Conservation (phyloP, 2,797 vertebrate genomes). For the Argentina silus region DNA sequence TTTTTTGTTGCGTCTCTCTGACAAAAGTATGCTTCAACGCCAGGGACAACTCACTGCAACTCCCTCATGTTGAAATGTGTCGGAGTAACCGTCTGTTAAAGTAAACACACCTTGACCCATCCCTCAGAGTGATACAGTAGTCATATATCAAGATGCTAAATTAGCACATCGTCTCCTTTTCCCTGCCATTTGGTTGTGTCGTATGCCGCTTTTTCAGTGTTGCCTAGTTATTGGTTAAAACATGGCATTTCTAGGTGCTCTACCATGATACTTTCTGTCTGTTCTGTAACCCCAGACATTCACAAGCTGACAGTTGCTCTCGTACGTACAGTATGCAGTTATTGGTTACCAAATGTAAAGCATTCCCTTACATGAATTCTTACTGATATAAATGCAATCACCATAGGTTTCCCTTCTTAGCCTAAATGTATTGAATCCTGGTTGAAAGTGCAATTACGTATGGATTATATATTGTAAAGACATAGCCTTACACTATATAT, state of each 20-base stretch:
- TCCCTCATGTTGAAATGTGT: not conserved
- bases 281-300: not conserved
- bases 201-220: not conserved
- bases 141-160: conserved; percentile 6
- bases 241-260: not conserved
- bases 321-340: not conserved
- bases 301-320: not conserved
- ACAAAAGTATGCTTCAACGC: not conserved
- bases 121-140: not conserved
- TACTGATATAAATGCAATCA: conserved; percentile 9
- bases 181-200: not conserved
- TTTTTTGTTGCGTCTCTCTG: not conserved
- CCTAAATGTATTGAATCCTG: conserved; percentile 11
- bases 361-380: conserved; percentile 21
- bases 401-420: not conserved
- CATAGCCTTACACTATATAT: conserved; percentile 36
- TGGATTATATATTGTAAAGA: conserved; percentile 35
- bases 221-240: conserved; percentile 1
- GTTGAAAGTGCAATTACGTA: conserved; percentile 49
- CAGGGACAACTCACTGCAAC: not conserved
- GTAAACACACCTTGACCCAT: not conserved
- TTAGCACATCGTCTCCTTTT: conserved; percentile 2
- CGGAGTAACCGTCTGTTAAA: not conserved
- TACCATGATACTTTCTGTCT: not conserved
- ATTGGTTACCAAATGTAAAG: conserved; percentile 12